These are phyloP conservation scores for Rousettus leschenaultii DNA, from an alignment of 2,113 vertebrate species.

Conservation along the genomic window DNA sequence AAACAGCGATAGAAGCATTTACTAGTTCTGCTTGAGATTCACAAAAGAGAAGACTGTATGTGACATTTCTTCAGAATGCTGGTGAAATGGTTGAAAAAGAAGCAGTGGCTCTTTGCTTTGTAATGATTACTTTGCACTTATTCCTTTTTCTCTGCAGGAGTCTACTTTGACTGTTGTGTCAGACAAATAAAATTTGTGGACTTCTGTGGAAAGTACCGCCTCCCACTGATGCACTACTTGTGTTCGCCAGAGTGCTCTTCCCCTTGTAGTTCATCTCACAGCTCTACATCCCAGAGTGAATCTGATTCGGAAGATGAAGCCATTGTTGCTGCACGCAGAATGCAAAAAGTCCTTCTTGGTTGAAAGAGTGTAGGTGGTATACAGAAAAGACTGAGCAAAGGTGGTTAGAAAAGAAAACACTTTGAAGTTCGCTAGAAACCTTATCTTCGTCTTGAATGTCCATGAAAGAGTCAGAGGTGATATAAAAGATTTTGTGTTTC, in stretches of 20 bases:
- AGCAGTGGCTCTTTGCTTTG: background rate
- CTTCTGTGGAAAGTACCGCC: constrained; percentile 98
- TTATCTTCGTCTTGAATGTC: background rate
- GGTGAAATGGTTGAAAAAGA: background rate
- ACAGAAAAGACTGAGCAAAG: constrained; percentile 20
- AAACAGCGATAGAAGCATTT: background rate
- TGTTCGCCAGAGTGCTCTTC: constrained; percentile 91
- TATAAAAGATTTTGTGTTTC: constrained; percentile 10
- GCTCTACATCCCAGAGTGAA: constrained; percentile 95
- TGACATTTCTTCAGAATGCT: background rate
- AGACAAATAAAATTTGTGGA: constrained; percentile 99
- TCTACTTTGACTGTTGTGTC: constrained; percentile 98
- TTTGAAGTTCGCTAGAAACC: background rate
- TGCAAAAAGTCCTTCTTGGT: constrained; percentile 97
- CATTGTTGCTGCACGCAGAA: constrained; percentile 90
- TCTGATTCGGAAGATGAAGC: constrained; percentile 96
- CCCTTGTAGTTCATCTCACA: constrained; percentile 96
- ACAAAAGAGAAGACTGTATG: background rate
- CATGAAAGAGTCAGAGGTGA: background rate
- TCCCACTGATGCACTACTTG: constrained; percentile 99
- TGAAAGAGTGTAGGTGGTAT: constrained; percentile 71
- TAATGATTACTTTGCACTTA: constrained; percentile 45
- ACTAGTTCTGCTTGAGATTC: background rate
- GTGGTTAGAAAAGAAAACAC: constrained; percentile 20
- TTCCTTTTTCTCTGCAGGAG: constrained; percentile 83